phyloP scores from a whole-genome alignment of 2,113 vertebrate species.

The Dipodomys merriami region DNA sequence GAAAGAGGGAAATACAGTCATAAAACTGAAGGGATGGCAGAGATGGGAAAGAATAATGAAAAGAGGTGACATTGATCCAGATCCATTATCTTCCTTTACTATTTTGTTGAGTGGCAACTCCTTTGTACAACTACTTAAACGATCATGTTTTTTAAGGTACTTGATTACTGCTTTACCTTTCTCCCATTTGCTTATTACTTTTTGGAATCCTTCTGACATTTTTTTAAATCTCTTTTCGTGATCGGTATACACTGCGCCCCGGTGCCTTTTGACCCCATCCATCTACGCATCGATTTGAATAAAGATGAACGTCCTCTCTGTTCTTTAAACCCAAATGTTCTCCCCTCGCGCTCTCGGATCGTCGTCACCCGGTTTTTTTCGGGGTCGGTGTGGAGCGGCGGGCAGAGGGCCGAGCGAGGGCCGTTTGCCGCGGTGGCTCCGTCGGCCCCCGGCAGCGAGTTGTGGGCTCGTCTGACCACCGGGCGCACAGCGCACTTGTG shows the following conservation, averaged over 20 bases:
- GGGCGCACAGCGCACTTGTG: neutral
- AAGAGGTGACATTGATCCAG: too few species aligned
- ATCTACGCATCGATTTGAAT: neutral
- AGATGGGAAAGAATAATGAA: too few species aligned
- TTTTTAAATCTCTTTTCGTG: neutral
- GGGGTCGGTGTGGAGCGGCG: accelerated
- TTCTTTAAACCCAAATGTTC: too few species aligned
- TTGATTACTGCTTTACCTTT: constrained; percentile 16
- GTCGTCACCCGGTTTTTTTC: neutral
- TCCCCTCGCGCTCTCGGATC: too few species aligned
- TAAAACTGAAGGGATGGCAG: too few species aligned
- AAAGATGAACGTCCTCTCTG: too few species aligned
- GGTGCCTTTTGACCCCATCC: neutral
- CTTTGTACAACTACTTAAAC: too few species aligned
- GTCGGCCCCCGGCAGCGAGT: neutral
- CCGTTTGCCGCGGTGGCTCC: neutral
- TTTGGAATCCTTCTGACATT: neutral
- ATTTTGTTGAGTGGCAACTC: too few species aligned
- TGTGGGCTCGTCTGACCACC: neutral
- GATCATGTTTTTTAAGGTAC: neutral
- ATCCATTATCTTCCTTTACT: too few species aligned
- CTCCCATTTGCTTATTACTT: neutral
- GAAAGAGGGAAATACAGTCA: too few species aligned
- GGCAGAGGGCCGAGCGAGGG: neutral
- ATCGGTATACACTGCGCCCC: neutral